Base-by-base conservation (phyloP, 1,140 invertebrate genomes). In the Habropoda laboriosa region DNA sequence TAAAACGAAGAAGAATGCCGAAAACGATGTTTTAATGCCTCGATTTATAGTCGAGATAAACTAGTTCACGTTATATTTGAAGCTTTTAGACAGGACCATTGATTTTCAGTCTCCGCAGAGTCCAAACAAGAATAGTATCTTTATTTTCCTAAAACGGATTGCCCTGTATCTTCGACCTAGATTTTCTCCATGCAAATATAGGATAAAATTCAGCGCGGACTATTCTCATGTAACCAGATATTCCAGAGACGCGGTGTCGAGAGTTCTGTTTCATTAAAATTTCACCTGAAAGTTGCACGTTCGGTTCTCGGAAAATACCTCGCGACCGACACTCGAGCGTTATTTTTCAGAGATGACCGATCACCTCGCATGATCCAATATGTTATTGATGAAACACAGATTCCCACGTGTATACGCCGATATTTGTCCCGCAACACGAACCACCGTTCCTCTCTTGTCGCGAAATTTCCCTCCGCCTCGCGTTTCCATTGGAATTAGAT, bases 401-500 rank as follows among this genome's bases (percentile, higher is more conserved):
- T 63, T 27, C 27, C 32, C 1, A 13, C 27, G 35, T 51, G 42
- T 24, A 13, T 12, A 72, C 77, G 58, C 32, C 68, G 66, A 78
- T 80, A 74, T 83, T 85, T 78, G 66, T 80, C 74, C 75, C 47
- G 38, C 18, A 7, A 51, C 38, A 61, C 57, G 60, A 61, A 51
- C 24, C 32, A 30, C 32, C 32, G 53, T 40, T n/a, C n/a, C 6
- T 18, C 42, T 13, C 16, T 2, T 18, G 42, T 61, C 49, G 35
- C 49, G 57, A 73, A 66, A 73, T 80, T 67, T 83, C 58, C 58
- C 83, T 76, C 51, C 76, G 53, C 35, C 67, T 58, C 66, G 66
- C 67, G 64, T 85, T 81, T 81, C 83, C 73, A 85, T 77, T 81
- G 57, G 70, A 83, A 83, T 85, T 85, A 73, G 58, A 83, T 81